Evolutionary conservation across 1,140 invertebrate genomes (phyloP).

Genomic region (Panagrolaimus sp.): DNA sequence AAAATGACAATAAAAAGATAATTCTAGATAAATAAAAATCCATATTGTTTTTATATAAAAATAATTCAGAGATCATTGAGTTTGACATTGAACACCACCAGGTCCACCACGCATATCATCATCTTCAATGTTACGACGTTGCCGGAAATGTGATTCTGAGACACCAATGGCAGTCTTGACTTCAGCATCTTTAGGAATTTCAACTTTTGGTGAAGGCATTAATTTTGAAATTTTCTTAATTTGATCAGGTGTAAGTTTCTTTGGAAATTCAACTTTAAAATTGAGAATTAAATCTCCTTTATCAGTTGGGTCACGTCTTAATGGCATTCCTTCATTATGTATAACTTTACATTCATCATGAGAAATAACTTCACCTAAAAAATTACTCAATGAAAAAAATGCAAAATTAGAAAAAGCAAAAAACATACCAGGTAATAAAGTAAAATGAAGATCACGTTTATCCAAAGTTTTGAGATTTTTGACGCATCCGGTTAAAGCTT

Average conservation of each 20-base stretch:
- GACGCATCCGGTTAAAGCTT: constrained; percentile 91
- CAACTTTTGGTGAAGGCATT: background rate
- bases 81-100: constrained; percentile 25
- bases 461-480: constrained; percentile 89
- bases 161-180: background rate
- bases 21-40: background rate
- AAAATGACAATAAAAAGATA: background rate
- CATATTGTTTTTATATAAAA: too few relatives aligned
- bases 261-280: constrained; percentile 56
- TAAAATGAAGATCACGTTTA: constrained; percentile 79
- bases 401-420: too few relatives aligned
- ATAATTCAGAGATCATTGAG: constrained; percentile 17
- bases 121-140: constrained; percentile 5
- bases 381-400: too few relatives aligned
- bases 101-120: constrained; percentile 16
- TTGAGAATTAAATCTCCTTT: constrained; percentile 70
- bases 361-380: constrained; percentile 73
- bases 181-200: constrained; percentile 26
- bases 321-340: constrained; percentile 89
- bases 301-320: constrained; percentile 90
- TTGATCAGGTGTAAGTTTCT: constrained; percentile 19
- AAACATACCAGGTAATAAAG: constrained; percentile 64
- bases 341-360: constrained; percentile 85
- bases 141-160: constrained; percentile 12
- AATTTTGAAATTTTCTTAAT: background rate